These are phyloP conservation scores for Mythimna vitellina DNA, from an alignment of 2,888 invertebrate species.

Conservation along the genomic window DNA sequence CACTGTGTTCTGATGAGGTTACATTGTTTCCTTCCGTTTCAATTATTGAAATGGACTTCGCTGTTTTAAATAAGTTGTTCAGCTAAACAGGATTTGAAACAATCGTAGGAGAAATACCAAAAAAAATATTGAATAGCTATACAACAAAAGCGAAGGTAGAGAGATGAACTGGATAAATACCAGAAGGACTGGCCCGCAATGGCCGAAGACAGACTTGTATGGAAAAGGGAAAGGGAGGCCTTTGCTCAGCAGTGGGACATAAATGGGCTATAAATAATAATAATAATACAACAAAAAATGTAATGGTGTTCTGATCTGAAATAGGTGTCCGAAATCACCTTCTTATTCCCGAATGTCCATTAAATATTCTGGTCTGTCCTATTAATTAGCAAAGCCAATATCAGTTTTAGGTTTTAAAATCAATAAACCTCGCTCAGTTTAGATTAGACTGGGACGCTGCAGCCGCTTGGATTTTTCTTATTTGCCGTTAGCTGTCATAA, in stretches of 20 bases:
- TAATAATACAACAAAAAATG: too few relatives aligned
- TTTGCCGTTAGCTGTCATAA: background rate
- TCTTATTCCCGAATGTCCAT: background rate
- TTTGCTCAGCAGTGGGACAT: too few relatives aligned
- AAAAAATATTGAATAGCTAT: too few relatives aligned
- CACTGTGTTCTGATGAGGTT: slow-evolving; percentile 56
- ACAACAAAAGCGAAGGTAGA: too few relatives aligned
- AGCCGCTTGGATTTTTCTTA: background rate
- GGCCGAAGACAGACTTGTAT: too few relatives aligned
- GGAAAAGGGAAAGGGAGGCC: too few relatives aligned
- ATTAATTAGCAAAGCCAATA: slow-evolving; percentile 48
- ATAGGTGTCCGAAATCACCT: background rate
- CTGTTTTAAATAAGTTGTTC: slow-evolving; percentile 11
- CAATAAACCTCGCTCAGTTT: slow-evolving; percentile 30
- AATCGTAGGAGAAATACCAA: background rate
- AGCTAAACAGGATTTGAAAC: background rate
- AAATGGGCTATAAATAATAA: too few relatives aligned
- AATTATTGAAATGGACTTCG: slow-evolving; percentile 43
- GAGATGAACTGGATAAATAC: too few relatives aligned
- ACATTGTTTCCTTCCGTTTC: slow-evolving; percentile 61
- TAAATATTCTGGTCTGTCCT: slow-evolving; percentile 34
- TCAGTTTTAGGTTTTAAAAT: slow-evolving; percentile 28
- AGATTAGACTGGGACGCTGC: slow-evolving; percentile 22
- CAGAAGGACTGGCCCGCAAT: too few relatives aligned
- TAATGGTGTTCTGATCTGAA: background rate